Base-by-base conservation (phyloP, 2,113 vertebrate species). In the Asarcornis scutulata region DNA sequence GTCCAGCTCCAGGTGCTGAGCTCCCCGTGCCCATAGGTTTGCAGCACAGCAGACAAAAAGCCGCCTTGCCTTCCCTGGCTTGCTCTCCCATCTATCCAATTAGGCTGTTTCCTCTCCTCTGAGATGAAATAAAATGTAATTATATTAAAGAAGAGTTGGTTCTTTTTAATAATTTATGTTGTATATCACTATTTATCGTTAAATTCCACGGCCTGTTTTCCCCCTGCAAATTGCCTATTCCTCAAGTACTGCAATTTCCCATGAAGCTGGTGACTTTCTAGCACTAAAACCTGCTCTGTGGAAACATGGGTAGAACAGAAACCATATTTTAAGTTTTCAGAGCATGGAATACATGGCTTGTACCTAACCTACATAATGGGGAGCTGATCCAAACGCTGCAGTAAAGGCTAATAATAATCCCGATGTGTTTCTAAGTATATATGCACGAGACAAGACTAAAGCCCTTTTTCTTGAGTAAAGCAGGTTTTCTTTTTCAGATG, bases 321-420 rank as follows among this genome's bases (percentile, higher is more conserved):
- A 17, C 31, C 20, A 0, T 6, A 29, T 48, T 85, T 64, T 6
- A 32, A 86, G 26, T 31, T 88, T 76, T 79, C 21, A 56, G 44
- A 75, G 18, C 13, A 4, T 26, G 31, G 18, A 56, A 40, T 67
- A 20, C 12, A 4, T 26, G 29, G 14, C 7, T 76, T 46, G 25
- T 58, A 2, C 75, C 60, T 86, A 2, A 1, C 81, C 60, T 81
- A 2, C 9, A 0, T n/a, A 31, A 17, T 0, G 9, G 36, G 48
- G 72, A 85, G 59, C 69, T 46, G 38, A 18, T 11, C 32, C 44
- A 69, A 67, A 3, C 20, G 44, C 56, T 83, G 64, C 75, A 69
- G 0, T 9, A 14, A 62, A 59, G 32, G 32, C 48, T 66, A 44
- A 13, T 3, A 25, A 10, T 4, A 40, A 29, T 17, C 27, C 67